A percentile compares a stretch with the other conserved stretches of the same genome.
These are phyloP conservation scores for Yponomeuta sedellus DNA, from an alignment of 2,888 invertebrate genomes.

Conservation along the genomic window DNA sequence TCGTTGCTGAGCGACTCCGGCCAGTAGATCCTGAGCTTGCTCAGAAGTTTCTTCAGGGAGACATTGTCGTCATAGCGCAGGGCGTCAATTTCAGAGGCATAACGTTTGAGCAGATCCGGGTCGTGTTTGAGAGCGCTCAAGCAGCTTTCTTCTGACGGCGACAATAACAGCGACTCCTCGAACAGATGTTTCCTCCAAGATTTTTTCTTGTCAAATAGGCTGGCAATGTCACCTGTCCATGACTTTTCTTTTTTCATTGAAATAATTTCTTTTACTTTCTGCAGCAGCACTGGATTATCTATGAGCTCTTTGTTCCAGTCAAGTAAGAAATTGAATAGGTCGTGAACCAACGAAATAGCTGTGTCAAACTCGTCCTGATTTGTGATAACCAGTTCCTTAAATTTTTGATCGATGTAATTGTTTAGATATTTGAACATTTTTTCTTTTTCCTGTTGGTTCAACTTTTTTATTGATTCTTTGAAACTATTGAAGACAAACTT, in stretches of 20 bases:
- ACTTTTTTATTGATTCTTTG: slow-evolving; percentile 29
- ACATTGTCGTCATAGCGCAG: slow-evolving; percentile 34
- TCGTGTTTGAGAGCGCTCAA: slow-evolving; percentile 55
- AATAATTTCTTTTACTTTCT: slow-evolving; percentile 40
- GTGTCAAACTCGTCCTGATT: slow-evolving; percentile 30
- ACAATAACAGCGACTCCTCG: slow-evolving; percentile 44
- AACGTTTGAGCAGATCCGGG: slow-evolving; percentile 36
- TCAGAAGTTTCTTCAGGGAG: slow-evolving; percentile 33
- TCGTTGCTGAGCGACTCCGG: slow-evolving; percentile 35
- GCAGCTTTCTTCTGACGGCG: slow-evolving; percentile 38
- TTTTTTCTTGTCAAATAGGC: slow-evolving; percentile 48
- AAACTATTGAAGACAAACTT: slow-evolving; percentile 37
- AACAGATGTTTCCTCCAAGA: slow-evolving; percentile 50
- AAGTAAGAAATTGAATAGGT: slow-evolving; percentile 34
- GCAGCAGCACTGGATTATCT: slow-evolving; percentile 37
- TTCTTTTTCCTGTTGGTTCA: slow-evolving; percentile 35
- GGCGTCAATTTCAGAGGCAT: slow-evolving; percentile 31
- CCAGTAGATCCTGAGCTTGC: slow-evolving; percentile 52
- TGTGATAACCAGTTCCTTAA: slow-evolving; percentile 28
- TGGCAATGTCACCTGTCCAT: slow-evolving; percentile 30
- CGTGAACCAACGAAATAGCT: slow-evolving; percentile 25
- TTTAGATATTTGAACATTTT: slow-evolving; percentile 45
- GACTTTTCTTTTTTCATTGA: slow-evolving; percentile 35
- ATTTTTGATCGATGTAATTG: slow-evolving; percentile 27
- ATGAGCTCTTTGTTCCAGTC: slow-evolving; percentile 44